These are phyloP conservation scores for Galerucella nymphaeae DNA, from an alignment of 2,888 invertebrate species.

Conservation along the genomic window DNA sequence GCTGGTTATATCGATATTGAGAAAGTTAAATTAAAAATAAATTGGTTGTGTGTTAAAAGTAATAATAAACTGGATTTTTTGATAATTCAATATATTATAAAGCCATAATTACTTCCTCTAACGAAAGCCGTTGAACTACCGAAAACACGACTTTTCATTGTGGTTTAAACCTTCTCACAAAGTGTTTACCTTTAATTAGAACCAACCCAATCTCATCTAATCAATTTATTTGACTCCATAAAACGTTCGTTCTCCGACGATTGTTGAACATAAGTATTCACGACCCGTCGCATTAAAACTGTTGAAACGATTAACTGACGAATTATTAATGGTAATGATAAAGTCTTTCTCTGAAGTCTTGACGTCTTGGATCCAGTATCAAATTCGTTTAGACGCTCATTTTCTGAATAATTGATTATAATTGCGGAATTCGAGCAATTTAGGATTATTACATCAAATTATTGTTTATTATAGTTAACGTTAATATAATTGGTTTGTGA, in stretches of 20 bases:
- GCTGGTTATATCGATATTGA: too few relatives aligned
- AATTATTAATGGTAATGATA: constrained; percentile 29
- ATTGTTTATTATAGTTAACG: constrained; percentile 5
- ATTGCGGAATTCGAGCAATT: constrained; percentile 29
- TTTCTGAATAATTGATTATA: constrained; percentile 30
- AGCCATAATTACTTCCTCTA: neutral
- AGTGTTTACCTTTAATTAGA: neutral
- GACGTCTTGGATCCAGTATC: constrained; percentile 24
- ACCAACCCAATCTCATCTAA: neutral
- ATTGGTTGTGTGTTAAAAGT: too few relatives aligned
- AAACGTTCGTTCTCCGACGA: neutral
- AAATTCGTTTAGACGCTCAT: constrained; percentile 28
- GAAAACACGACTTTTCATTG: neutral
- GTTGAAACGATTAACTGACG: constrained; percentile 22
- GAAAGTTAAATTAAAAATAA: too few relatives aligned
- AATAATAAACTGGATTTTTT: neutral
- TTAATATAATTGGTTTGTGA: neutral
- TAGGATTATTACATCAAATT: constrained; percentile 31
- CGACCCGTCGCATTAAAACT: constrained; percentile 18
- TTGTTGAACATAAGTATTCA: neutral
- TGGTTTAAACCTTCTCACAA: neutral
- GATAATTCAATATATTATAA: neutral
- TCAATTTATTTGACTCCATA: constrained; percentile 1
- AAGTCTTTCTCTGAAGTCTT: constrained; percentile 10
- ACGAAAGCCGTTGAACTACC: neutral